A percentile compares a stretch with the other conserved stretches of the same genome.
phyloP scores from a whole-genome alignment of 2,888 invertebrate genomes.

The Noctua janthe region DNA sequence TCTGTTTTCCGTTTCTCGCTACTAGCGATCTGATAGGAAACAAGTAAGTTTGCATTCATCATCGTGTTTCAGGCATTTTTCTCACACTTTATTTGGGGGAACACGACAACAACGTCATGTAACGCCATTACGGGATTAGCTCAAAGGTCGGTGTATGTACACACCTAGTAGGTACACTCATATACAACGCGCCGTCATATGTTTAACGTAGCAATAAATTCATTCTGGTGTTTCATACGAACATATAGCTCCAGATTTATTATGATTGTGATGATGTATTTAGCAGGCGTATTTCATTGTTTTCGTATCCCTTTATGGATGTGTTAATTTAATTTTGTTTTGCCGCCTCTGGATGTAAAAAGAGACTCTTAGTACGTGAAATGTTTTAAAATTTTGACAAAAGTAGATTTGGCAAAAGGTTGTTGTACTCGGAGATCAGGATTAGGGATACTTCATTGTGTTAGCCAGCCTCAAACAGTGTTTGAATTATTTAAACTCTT shows the following conservation, averaged over 20 bases:
- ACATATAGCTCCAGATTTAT: slow-evolving; percentile 46
- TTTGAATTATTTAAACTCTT: neutral
- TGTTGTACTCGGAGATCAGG: neutral
- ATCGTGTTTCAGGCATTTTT: slow-evolving; percentile 17
- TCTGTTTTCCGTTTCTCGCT: slow-evolving; percentile 14
- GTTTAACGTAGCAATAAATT: slow-evolving; percentile 33
- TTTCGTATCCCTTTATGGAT: slow-evolving; percentile 19
- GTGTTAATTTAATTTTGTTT: slow-evolving; percentile 41
- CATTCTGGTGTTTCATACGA: slow-evolving; percentile 34
- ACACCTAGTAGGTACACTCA: neutral
- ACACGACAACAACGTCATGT: neutral
- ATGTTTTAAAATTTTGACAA: slow-evolving; percentile 8
- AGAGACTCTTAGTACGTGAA: neutral
- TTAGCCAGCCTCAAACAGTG: neutral
- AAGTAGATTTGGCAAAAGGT: neutral
- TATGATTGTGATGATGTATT: slow-evolving; percentile 38
- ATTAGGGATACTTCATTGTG: neutral
- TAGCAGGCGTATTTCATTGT: slow-evolving; percentile 35
- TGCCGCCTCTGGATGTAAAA: neutral
- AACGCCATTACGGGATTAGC: slow-evolving; percentile 10
- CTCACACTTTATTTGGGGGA: neutral
- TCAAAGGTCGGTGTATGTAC: neutral
- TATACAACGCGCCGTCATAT: neutral
- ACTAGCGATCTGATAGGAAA: neutral
- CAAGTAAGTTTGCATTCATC: neutral